Conservation (phyloP, 2,888 invertebrate species). For the Idaea biselata region DNA sequence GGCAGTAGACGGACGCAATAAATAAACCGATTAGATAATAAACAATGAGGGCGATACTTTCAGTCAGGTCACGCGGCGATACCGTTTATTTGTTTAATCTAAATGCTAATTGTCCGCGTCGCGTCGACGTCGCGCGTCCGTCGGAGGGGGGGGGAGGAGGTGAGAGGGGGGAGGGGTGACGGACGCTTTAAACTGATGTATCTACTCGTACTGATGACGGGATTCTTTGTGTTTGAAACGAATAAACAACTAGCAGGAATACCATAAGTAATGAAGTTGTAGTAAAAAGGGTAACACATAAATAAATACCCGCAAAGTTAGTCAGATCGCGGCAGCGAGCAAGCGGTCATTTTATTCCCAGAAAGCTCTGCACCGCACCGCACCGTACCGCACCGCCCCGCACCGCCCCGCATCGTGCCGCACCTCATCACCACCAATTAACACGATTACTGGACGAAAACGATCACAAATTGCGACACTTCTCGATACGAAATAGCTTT, state of each 20-base stretch:
- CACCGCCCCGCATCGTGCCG: slow-evolving; percentile 2
- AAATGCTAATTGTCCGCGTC: slow-evolving; percentile 65
- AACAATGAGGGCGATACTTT: slow-evolving; percentile 58
- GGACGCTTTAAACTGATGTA: background rate
- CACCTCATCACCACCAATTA: slow-evolving; percentile 20
- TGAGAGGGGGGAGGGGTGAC: slow-evolving; percentile 11
- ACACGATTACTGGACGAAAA: slow-evolving; percentile 29
- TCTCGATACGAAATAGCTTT: background rate
- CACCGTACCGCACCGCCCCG: no score
- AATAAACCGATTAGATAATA: slow-evolving; percentile 59
- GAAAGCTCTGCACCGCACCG: no score
- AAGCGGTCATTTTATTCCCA: slow-evolving; percentile 6
- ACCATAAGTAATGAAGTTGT: no score
- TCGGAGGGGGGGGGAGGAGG: slow-evolving; percentile 12
- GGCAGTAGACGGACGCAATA: slow-evolving; percentile 36
- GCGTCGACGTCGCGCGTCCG: slow-evolving; percentile 25
- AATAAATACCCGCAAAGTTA: slow-evolving; percentile 6
- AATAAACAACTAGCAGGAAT: slow-evolving; percentile 9
- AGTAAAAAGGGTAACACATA: background rate
- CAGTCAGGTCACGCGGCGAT: slow-evolving; percentile 54
- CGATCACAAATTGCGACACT: slow-evolving; percentile 12
- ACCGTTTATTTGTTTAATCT: slow-evolving; percentile 73
- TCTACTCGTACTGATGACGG: background rate
- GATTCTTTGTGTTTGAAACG: slow-evolving; percentile 32
- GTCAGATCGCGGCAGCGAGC: background rate